Percentiles rank a stretch among this genome's conserved stretches.
Evolutionary conservation across 2,113 vertebrate genomes (phyloP).

Genomic region (Chinchilla lanigera): DNA sequence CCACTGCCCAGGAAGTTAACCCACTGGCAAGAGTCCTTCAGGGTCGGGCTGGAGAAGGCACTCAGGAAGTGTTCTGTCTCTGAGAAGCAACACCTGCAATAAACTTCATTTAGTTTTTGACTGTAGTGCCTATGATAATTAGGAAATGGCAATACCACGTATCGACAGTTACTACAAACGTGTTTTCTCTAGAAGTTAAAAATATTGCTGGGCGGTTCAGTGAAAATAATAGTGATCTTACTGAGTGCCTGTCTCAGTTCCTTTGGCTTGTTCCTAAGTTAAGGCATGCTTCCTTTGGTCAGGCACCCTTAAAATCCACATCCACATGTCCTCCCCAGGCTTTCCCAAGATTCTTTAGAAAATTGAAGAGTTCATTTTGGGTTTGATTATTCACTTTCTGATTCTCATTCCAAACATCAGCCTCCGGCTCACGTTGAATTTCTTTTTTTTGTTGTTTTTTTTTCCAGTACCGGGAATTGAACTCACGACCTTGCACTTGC

Average conservation of each 20-base stretch:
- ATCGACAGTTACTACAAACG: neutral
- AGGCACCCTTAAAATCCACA: neutral
- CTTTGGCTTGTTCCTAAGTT: neutral
- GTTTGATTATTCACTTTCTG: neutral
- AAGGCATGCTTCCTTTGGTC: neutral
- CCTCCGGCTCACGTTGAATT: neutral
- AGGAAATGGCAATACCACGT: neutral
- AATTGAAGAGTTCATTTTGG: neutral
- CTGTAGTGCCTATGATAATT: slow-evolving; percentile 29
- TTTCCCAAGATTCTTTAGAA: neutral
- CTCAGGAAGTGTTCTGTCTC: neutral
- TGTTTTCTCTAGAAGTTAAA: slow-evolving; percentile 40
- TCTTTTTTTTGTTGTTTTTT: too few species aligned
- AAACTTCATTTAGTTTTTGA: slow-evolving; percentile 18
- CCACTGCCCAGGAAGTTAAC: neutral
- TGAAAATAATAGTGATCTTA: neutral
- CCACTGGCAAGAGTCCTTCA: neutral
- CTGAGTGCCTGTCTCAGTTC: neutral
- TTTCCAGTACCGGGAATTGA: too few species aligned
- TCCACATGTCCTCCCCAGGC: neutral
- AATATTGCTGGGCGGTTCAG: neutral
- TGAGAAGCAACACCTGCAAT: neutral
- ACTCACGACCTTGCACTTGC: too few species aligned
- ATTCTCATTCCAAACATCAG: neutral
- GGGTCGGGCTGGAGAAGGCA: neutral